Evolutionary conservation across 2,797 vertebrate species (phyloP).

Genomic region (Acipenser ruthenus): DNA sequence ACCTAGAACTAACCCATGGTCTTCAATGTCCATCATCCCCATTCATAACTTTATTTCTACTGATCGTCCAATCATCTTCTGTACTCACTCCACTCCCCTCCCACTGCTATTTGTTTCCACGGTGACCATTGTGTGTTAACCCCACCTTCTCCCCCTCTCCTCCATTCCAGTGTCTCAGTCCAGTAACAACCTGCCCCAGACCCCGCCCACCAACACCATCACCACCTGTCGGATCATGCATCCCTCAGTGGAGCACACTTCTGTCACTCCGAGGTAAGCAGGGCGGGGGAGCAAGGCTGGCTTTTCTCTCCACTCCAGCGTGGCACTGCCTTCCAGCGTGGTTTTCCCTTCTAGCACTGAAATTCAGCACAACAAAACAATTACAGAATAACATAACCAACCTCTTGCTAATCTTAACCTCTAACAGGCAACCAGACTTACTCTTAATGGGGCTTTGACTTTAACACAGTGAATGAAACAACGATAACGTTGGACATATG

Average conservation of each 20-base stretch:
- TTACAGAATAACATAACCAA: too few species aligned
- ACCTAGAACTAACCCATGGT: not conserved
- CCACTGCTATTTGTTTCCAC: constrained; percentile 4
- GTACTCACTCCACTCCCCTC: not conserved
- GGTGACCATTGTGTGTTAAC: constrained; percentile 28
- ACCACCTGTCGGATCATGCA: constrained; percentile 70
- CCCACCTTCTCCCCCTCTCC: constrained; percentile 44
- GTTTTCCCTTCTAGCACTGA: too few species aligned
- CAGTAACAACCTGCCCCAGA: constrained; percentile 64
- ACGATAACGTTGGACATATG: too few species aligned
- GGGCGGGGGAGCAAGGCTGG: too few species aligned
- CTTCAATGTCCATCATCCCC: not conserved
- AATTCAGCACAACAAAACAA: too few species aligned
- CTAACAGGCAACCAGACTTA: too few species aligned
- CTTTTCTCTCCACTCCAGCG: too few species aligned
- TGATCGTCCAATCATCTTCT: not conserved
- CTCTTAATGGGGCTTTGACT: too few species aligned
- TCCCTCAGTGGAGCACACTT: constrained; percentile 57
- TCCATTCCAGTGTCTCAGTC: constrained; percentile 35
- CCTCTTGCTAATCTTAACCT: too few species aligned
- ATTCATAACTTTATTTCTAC: not conserved
- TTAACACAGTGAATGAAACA: too few species aligned
- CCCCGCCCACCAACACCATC: constrained; percentile 71
- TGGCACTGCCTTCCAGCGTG: too few species aligned
- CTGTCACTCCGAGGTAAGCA: constrained; percentile 70